Evolutionary conservation across 2,797 vertebrate genomes (phyloP).

Genomic region (Enteromius paludinosus): DNA sequence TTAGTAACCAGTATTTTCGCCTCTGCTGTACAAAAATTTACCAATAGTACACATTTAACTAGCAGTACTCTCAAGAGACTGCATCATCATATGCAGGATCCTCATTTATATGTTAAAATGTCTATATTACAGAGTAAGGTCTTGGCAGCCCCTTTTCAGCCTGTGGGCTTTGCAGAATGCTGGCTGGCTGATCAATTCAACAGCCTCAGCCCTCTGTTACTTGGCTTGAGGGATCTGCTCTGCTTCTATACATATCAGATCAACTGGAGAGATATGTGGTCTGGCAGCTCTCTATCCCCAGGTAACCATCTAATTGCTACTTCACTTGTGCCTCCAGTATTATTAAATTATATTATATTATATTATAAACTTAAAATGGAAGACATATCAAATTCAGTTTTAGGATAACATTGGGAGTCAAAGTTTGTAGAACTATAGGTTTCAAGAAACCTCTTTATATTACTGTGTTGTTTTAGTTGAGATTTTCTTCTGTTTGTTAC

Average conservation of each 20-base stretch:
- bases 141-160: slow-evolving; percentile 87
- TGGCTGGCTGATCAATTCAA: slow-evolving; percentile 91
- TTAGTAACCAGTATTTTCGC: not conserved
- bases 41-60: not conserved
- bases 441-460: not conserved
- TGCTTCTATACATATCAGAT: slow-evolving; percentile 87
- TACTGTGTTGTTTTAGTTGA: slow-evolving; percentile 9
- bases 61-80: not conserved
- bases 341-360: not conserved
- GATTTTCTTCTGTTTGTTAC: slow-evolving; percentile 41
- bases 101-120: not conserved
- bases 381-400: not conserved
- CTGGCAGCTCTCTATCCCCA: slow-evolving; percentile 70
- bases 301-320: slow-evolving; percentile 38
- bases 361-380: too few relatives aligned
- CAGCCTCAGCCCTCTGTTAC: slow-evolving; percentile 84
- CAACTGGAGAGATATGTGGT: slow-evolving; percentile 74
- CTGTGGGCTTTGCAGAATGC: slow-evolving; percentile 87
- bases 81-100: not conserved
- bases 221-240: slow-evolving; percentile 77
- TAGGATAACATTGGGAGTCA: not conserved
- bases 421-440: not conserved
- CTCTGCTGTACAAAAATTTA: not conserved
- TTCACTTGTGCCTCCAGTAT: not conserved
- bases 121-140: slow-evolving; percentile 80